Percentiles rank a stretch among this genome's conserved stretches.
These are phyloP conservation scores for Cerceris rybyensis DNA, from an alignment of 2,888 invertebrate genomes.

Conservation along the genomic window DNA sequence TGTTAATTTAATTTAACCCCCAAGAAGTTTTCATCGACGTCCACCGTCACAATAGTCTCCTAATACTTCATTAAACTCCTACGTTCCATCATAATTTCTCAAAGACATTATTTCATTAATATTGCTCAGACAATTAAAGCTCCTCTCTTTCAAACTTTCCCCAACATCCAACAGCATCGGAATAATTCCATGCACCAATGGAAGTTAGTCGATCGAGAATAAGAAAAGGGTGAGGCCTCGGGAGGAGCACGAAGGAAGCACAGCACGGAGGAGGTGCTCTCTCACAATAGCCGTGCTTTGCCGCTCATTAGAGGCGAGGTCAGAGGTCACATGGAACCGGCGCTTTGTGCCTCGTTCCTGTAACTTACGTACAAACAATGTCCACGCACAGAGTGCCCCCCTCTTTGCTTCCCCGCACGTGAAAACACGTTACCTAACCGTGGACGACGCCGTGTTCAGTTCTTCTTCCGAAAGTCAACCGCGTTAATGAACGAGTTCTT, in stretches of 20 bases:
- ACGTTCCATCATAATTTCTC: too few species aligned
- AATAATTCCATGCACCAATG: conserved; percentile 27
- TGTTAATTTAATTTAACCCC: too few species aligned
- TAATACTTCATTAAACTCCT: too few species aligned
- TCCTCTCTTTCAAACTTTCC: not conserved
- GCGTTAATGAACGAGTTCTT: conserved; percentile 56
- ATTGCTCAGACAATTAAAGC: not conserved
- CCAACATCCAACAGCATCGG: conserved; percentile 1
- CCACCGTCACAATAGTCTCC: too few species aligned
- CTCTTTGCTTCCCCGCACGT: conserved; percentile 23
- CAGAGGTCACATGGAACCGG: conserved; percentile 72
- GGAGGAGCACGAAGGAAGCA: conserved; percentile 33
- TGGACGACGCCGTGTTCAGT: conserved; percentile 45
- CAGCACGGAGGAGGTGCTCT: conserved; percentile 34
- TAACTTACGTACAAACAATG: conserved; percentile 69
- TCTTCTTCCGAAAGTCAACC: conserved; percentile 52
- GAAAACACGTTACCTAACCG: conserved; percentile 19
- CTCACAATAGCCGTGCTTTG: conserved; percentile 76
- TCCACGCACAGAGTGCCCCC: conserved; percentile 61
- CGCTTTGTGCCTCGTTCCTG: conserved; percentile 69
- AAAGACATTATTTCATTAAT: too few species aligned
- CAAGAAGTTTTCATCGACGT: too few species aligned
- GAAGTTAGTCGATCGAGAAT: conserved; percentile 28
- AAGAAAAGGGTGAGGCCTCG: conserved; percentile 32
- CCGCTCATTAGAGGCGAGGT: conserved; percentile 78